Percentiles rank a stretch among this genome's conserved stretches.
Conservation (phyloP, 2,888 invertebrate genomes). For the Hesperia comma region DNA sequence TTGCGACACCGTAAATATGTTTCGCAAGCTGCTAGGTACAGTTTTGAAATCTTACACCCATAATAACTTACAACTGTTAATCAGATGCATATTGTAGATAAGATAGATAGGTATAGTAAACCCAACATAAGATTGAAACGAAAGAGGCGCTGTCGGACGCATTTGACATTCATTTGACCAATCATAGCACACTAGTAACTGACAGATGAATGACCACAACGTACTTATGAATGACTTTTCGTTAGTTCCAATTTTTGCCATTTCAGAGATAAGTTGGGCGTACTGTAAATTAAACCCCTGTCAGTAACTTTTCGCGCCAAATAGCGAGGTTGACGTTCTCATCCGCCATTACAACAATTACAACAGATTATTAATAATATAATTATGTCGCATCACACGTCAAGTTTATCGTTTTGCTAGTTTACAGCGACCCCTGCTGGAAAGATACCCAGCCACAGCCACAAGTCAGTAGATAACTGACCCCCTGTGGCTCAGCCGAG, state of each 20-base stretch:
- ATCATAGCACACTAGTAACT: no score
- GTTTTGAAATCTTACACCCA: constrained; percentile 23
- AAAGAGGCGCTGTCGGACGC: no score
- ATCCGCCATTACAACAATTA: constrained; percentile 21
- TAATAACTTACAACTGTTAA: constrained; percentile 8
- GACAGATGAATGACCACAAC: no score
- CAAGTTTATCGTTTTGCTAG: constrained; percentile 56
- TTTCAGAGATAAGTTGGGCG: no score
- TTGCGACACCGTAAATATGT: constrained; percentile 21
- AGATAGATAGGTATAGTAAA: no score
- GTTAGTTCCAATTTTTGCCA: no score
- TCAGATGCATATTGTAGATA: constrained; percentile 12
- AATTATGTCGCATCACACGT: constrained; percentile 50
- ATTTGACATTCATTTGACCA: no score
- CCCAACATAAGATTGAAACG: no score
- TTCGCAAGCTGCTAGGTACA: constrained; percentile 23
- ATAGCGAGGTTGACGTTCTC: constrained; percentile 15
- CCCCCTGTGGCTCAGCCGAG: constrained; percentile 64
- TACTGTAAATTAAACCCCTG: background rate
- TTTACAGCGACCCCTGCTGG: constrained; percentile 66
- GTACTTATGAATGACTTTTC: no score
- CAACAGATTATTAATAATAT: constrained; percentile 35
- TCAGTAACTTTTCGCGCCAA: constrained; percentile 3
- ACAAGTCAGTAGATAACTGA: constrained; percentile 69
- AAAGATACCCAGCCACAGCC: constrained; percentile 68